Evolutionary conservation across 37 sponge, comb jelly and placozoan genomes (phyloP), one percentile per base, ranked within the genome.

Genomic region (Agelas oroides): DNA sequence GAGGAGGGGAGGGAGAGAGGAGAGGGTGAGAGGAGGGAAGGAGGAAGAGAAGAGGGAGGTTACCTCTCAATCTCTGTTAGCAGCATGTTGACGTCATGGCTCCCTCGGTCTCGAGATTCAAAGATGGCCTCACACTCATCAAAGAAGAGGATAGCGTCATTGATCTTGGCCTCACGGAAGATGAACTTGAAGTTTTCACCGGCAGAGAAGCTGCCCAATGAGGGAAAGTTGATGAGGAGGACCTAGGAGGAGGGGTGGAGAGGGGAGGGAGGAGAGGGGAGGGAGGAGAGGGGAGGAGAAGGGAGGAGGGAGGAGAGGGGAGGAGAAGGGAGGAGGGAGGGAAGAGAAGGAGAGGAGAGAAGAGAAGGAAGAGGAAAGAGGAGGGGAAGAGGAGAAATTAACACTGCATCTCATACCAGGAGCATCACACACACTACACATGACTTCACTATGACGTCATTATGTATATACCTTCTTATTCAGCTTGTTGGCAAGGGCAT

Each of bases 41-140:
- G 54, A 46, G 46, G 46, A 8, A 8, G 8, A 46, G 46, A 12
- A 46, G 46, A 46, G 8, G 46, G 46, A 8, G 46, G 69, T 12
- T 46, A 86, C 92, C 92, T 85, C 65, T 90, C 94, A 63, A 94
- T 90, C 72, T 94, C 94, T 65, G 94, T 94, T 52, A 94, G 88
- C 68, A 94, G 70, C 46, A 80, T 68, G 80, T 90, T 90, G 16
- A 94, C 84, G 62, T 90, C 84, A 35, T 90, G 85, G 52, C 85
- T 76, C n/a, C 91, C 91, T 69, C 81, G 80, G 33, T 94, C 95
- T 21, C 95, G 75, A 0, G 89, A 65, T 69, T 91, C 95, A 75
- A 94, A 94, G 58, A 94, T 90, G 38, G 86, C 95, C 65, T 94
- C 95, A 84, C 95, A 94, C 72, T 94, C 95, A 75, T 94, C 95